phyloP scores from a whole-genome alignment of 2,888 invertebrate species.

The Troides oblongomaculatus region DNA sequence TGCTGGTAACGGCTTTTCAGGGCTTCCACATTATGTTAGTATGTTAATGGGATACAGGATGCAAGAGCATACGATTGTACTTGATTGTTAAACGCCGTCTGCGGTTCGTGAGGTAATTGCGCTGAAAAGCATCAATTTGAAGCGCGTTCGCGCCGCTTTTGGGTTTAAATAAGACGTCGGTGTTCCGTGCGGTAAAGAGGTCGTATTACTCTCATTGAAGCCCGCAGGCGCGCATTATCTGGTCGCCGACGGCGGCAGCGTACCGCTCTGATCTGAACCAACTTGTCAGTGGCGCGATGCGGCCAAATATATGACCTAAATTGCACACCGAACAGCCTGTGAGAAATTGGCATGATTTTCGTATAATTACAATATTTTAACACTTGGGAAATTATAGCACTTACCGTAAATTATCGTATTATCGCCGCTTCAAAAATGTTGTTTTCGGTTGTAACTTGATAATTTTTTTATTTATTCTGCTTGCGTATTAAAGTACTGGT shows the following conservation, averaged over 20 bases:
- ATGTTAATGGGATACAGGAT: constrained; percentile 7
- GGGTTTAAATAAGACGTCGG: constrained; percentile 76
- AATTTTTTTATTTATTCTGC: constrained; percentile 56
- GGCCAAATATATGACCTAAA: constrained; percentile 28
- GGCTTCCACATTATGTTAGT: background rate
- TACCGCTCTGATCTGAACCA: constrained; percentile 41
- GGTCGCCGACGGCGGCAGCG: constrained; percentile 57
- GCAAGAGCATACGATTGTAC: constrained; percentile 35
- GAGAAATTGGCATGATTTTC: constrained; percentile 8
- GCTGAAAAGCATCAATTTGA: constrained; percentile 76
- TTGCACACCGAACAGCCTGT: constrained; percentile 9
- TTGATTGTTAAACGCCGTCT: constrained; percentile 62
- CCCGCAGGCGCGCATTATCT: constrained; percentile 66
- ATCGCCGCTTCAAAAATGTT: constrained; percentile 16
- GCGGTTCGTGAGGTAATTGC: constrained; percentile 65
- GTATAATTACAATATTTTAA: constrained; percentile 21
- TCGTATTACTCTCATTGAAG: constrained; percentile 73
- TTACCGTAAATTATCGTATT: constrained; percentile 15
- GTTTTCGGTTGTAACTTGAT: constrained; percentile 27
- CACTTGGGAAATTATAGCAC: constrained; percentile 20
- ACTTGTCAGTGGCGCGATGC: constrained; percentile 19
- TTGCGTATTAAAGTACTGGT: constrained; percentile 43
- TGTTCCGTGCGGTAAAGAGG: constrained; percentile 69
- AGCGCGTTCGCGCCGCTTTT: constrained; percentile 64
- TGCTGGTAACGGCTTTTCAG: constrained; percentile 14